These are phyloP conservation scores for Limnephilus rhombicus DNA, from an alignment of 2,888 invertebrate genomes.

Conservation along the genomic window DNA sequence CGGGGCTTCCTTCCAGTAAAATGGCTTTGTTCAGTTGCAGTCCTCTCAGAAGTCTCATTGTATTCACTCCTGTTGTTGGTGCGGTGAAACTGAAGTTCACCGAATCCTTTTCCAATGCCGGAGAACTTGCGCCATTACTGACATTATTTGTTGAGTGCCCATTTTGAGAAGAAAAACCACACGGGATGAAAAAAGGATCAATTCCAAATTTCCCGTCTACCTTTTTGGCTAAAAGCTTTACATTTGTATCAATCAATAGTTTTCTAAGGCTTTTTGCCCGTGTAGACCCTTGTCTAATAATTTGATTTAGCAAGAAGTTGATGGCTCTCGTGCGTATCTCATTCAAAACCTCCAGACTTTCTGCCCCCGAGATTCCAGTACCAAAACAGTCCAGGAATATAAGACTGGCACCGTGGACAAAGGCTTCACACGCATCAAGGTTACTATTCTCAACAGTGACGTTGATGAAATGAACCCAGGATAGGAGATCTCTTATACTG, in stretches of 20 bases:
- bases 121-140: not conserved
- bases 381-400: constrained; percentile 96
- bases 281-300: constrained; percentile 72
- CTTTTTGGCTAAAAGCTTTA: constrained; percentile 71
- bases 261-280: constrained; percentile 70
- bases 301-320: constrained; percentile 78
- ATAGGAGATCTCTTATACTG: constrained; percentile 93
- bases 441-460: constrained; percentile 74
- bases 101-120: not conserved
- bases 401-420: constrained; percentile 93
- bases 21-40: constrained; percentile 95
- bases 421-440: constrained; percentile 81
- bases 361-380: constrained; percentile 85
- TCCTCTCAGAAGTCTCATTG: constrained; percentile 90
- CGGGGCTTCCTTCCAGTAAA: constrained; percentile 97
- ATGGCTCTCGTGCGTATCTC: constrained; percentile 77
- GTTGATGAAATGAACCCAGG: constrained; percentile 96
- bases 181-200: constrained; percentile 85
- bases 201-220: constrained; percentile 82
- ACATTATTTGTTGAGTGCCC: not conserved
- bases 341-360: constrained; percentile 77
- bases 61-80: constrained; percentile 89
- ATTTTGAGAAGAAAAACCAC: constrained; percentile 72
- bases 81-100: constrained; percentile 85
- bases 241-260: constrained; percentile 71